phyloP scores from a whole-genome alignment of 2,888 invertebrate genomes.

The Trichacis sp. region DNA sequence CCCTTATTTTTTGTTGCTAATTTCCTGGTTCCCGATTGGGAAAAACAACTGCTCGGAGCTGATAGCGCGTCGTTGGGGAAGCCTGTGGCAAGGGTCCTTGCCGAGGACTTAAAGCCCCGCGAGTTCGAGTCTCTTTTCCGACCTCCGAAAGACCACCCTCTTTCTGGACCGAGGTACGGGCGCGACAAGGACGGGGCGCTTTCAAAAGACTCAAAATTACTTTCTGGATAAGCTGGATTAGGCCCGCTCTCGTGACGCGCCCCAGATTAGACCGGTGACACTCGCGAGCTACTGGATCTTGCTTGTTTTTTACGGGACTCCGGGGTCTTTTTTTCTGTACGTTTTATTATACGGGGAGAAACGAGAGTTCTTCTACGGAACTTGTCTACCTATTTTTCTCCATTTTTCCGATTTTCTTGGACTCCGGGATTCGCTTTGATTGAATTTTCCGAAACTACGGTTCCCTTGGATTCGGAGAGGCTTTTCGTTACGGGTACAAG shows the following conservation, averaged over 20 bases:
- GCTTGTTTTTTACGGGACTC: constrained; percentile 39
- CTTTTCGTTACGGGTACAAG: too few species aligned
- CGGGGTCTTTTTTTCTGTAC: constrained; percentile 26
- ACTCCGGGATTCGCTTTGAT: too few species aligned
- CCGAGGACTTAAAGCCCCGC: constrained; percentile 40
- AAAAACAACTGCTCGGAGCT: constrained; percentile 55
- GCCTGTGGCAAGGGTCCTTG: constrained; percentile 44
- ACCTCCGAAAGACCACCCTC: constrained; percentile 40
- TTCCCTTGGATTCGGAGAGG: too few species aligned
- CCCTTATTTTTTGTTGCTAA: constrained; percentile 50
- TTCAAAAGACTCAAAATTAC: constrained; percentile 76
- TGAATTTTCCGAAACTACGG: too few species aligned
- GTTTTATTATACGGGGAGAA: constrained; percentile 27
- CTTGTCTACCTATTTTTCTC: constrained; percentile 2
- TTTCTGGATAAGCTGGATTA: constrained; percentile 76
- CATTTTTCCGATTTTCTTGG: too few species aligned
- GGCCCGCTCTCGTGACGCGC: constrained; percentile 69
- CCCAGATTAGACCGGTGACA: constrained; percentile 66
- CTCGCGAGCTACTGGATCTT: constrained; percentile 22
- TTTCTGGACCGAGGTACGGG: constrained; percentile 40
- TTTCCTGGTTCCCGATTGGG: constrained; percentile 52
- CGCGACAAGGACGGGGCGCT: constrained; percentile 52
- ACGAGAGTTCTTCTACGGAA: neutral
- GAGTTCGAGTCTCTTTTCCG: constrained; percentile 34
- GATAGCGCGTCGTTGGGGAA: constrained; percentile 49